Conservation (phyloP, 2,797 vertebrate species). For the Benthosema pterotum region DNA sequence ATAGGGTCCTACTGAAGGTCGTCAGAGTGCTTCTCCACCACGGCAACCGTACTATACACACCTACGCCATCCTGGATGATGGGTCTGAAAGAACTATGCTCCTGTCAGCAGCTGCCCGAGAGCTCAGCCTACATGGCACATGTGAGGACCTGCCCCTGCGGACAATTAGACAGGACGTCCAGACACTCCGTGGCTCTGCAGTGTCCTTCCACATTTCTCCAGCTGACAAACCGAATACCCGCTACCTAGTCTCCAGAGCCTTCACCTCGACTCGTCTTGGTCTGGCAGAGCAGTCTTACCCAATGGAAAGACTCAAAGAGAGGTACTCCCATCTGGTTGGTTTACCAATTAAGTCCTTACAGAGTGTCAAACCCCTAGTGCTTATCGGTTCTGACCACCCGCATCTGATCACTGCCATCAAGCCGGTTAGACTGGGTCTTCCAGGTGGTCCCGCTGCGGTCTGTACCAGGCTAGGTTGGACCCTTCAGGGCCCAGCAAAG, state of each 20-base stretch:
- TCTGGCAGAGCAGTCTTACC: too few species aligned
- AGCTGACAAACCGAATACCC: too few species aligned
- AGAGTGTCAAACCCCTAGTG: background rate
- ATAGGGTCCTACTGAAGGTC: too few species aligned
- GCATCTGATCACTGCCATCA: background rate
- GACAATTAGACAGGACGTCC: background rate
- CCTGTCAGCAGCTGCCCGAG: background rate
- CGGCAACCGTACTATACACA: too few species aligned
- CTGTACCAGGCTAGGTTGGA: background rate
- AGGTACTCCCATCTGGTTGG: too few species aligned
- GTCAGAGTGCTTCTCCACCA: too few species aligned
- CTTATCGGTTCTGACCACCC: background rate
- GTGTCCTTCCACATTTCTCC: background rate
- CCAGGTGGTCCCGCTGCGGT: background rate
- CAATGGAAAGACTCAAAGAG: background rate
- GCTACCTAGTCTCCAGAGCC: too few species aligned
- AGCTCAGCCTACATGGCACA: background rate
- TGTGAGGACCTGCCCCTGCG: background rate
- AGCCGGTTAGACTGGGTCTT: conserved; percentile 6
- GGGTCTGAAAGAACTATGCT: conserved; percentile 12
- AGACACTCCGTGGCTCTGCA: background rate
- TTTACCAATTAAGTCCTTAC: too few species aligned
- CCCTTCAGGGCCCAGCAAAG: background rate
- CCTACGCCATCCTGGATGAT: conserved; percentile 13
- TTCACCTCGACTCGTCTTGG: too few species aligned